Conservation (phyloP, 1,140 invertebrate species). For the Doryteuthis pealeii region DNA sequence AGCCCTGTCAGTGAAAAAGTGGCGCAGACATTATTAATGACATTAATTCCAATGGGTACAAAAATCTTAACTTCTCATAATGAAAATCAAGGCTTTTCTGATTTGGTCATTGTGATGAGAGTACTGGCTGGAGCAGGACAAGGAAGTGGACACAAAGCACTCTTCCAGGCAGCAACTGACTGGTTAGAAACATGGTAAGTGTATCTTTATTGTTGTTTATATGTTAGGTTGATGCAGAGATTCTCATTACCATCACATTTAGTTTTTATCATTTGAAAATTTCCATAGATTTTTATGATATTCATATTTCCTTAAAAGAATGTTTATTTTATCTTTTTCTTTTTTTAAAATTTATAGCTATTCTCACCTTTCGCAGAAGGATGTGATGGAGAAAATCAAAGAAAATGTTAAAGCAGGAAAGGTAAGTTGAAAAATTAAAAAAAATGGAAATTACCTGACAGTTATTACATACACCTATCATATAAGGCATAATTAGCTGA, state of each 20-base stretch:
- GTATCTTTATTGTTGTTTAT: not conserved
- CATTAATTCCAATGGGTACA: conserved; percentile 75
- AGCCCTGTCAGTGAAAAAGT: conserved; percentile 68
- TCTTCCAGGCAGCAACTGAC: conserved; percentile 77
- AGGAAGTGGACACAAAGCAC: conserved; percentile 72
- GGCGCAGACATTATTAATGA: conserved; percentile 71
- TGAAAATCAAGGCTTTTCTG: conserved; percentile 76
- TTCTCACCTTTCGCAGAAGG: conserved; percentile 65
- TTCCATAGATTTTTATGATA: too few species aligned
- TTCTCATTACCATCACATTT: too few species aligned
- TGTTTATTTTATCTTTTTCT: not conserved
- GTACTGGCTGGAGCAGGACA: conserved; percentile 80
- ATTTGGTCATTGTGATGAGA: conserved; percentile 78
- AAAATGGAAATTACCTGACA: too few species aligned
- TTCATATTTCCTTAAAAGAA: too few species aligned
- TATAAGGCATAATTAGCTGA: too few species aligned
- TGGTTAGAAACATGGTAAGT: conserved; percentile 71
- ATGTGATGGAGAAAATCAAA: conserved; percentile 65
- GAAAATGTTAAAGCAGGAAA: conserved; percentile 63
- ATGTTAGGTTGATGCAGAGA: too few species aligned
- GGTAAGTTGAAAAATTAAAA: conserved; percentile 36
- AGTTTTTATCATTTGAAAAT: too few species aligned
- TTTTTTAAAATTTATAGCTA: conserved; percentile 62
- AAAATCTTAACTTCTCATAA: conserved; percentile 67
- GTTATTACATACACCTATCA: too few species aligned